Base-by-base conservation (phyloP, 1,140 invertebrate species). In the Lucilia sericata region DNA sequence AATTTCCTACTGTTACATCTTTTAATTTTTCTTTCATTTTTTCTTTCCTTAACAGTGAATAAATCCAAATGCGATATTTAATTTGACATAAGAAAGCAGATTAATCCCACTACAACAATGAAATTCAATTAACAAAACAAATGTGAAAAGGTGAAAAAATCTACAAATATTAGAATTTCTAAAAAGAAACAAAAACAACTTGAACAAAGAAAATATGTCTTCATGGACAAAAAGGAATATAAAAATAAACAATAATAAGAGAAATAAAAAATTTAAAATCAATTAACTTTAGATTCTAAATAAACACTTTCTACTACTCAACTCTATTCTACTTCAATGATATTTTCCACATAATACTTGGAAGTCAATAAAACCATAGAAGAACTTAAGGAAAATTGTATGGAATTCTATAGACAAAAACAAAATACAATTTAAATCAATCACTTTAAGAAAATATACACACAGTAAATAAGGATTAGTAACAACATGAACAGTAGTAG, bases 41-140 rank as follows among this genome's bases (percentile, higher is more conserved):
- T 78, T 51, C 36, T 7, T 42, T 47, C 7, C n/a, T 47, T 49
- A 30, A 10, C 42, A 78, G 75, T 13, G 19, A 19, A 13, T 49
- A 51, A 70, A 80, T 49, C 19, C 19, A 51, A 80, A 51, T 76
- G 36, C 47, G 21, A 80, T 25, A 4, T 49, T 80, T 51, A 51
- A 80, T 19, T 80, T 80, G 76, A 80, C 76, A 8, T 80, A 19
- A 42, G 14, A 51, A 80, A 80, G 42, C 25, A 49, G 76, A 78
- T 78, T 42, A 47, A 19, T 80, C 17, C 36, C 34, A 78, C 42
- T 80, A n/a, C 42, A 21, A 80, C 42, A 80, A 80, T 80, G 76
- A 25, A 80, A 80, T 25, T 80, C 76, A 80, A 80, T 80, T 80
- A 80, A 49, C 76, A 80, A 51, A 49, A 51, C 76, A 80, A 80